Evolutionary conservation across 2,113 vertebrate species (phyloP).

Genomic region (Aepyceros melampus): DNA sequence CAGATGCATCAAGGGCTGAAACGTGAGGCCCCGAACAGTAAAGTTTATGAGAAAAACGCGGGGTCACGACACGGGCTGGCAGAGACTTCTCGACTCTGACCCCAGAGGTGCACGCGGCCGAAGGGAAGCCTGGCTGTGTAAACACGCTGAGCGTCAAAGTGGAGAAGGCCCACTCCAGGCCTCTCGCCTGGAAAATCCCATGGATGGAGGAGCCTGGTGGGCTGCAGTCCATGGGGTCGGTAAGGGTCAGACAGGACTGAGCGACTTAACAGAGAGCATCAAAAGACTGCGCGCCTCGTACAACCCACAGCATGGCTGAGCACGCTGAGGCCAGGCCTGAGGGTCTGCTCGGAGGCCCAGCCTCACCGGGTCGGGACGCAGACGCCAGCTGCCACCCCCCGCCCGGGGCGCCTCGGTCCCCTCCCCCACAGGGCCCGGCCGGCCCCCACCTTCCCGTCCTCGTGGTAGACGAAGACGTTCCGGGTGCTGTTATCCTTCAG

Average conservation of each 20-base stretch:
- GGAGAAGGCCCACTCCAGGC: too few species aligned
- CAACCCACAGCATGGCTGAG: fast-evolving
- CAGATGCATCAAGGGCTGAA: background rate
- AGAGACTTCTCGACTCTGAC: fast-evolving
- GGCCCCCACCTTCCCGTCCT: constrained; percentile 92
- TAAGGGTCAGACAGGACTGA: too few species aligned
- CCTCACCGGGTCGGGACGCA: background rate
- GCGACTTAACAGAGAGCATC: background rate
- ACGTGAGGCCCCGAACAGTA: background rate
- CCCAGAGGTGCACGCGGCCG: fast-evolving
- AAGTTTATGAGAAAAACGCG: background rate
- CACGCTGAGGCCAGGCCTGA: background rate
- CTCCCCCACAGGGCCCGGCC: background rate
- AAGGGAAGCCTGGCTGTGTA: background rate
- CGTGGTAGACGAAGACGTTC: constrained; percentile 96
- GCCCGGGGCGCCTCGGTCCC: fast-evolving
- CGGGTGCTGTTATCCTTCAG: constrained; percentile 97
- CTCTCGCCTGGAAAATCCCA: too few species aligned
- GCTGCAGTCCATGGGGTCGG: too few species aligned
- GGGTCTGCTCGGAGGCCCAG: too few species aligned
- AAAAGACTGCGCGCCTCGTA: fast-evolving
- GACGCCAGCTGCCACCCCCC: background rate
- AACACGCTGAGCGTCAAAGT: too few species aligned
- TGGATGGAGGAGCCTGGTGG: too few species aligned
- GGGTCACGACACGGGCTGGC: fast-evolving